These are phyloP conservation scores for Chaetophractus vellerosus DNA, from an alignment of 2,797 vertebrate genomes.

Conservation along the genomic window DNA sequence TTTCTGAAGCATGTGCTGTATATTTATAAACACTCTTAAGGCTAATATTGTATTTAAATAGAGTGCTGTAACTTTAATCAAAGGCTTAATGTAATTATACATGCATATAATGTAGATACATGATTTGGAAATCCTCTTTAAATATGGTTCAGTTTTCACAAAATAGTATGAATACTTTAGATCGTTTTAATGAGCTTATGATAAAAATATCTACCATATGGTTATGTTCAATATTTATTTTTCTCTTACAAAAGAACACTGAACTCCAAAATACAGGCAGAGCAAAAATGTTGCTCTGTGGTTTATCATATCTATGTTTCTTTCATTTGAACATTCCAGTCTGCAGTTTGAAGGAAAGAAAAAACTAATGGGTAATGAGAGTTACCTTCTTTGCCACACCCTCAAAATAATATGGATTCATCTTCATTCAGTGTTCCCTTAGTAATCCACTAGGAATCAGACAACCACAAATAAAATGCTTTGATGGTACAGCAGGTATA, in stretches of 20 bases:
- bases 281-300: not conserved
- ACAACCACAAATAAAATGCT: not conserved
- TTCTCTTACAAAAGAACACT: not conserved
- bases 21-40: not conserved
- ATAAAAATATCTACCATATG: not conserved
- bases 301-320: not conserved
- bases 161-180: not conserved
- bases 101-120: not conserved
- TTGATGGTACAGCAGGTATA: not conserved
- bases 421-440: not conserved
- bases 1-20: not conserved
- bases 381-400: not conserved
- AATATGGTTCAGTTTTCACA: not conserved
- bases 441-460: not conserved
- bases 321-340: not conserved
- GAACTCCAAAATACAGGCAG: not conserved
- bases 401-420: not conserved
- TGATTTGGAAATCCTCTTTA: not conserved
- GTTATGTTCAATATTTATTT: not conserved
- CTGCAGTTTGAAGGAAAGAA: not conserved
- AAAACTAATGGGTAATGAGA: not conserved
- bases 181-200: not conserved
- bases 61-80: not conserved
- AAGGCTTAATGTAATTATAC: not conserved
- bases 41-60: not conserved